A percentile compares a stretch with the other conserved stretches of the same genome.
phyloP scores from a whole-genome alignment of 2,113 vertebrate species.

The Nestor notabilis region DNA sequence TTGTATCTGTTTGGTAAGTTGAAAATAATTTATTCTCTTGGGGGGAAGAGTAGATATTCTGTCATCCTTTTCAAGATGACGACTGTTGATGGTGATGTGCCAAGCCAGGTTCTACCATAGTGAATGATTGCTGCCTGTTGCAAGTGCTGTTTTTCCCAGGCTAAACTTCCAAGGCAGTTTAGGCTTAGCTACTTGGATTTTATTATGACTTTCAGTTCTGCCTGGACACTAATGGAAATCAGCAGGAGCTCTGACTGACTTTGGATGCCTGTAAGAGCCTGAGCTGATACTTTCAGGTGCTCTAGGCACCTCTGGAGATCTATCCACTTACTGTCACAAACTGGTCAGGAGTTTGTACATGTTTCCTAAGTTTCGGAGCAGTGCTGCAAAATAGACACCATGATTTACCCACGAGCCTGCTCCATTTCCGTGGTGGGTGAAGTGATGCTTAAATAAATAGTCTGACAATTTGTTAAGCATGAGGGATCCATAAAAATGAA shows the following conservation, averaged over 20 bases:
- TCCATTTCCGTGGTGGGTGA: conserved; percentile 16
- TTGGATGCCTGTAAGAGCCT: not conserved
- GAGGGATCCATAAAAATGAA: conserved; percentile 62
- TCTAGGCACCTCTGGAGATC: not conserved
- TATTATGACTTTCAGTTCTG: not conserved
- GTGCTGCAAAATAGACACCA: not conserved
- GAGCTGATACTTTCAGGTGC: not conserved
- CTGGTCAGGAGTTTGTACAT: not conserved
- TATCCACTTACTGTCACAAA: not conserved
- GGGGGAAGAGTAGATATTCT: not conserved
- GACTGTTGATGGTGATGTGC: not conserved
- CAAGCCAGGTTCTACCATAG: not conserved
- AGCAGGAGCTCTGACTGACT: not conserved
- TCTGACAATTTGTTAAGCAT: conserved; percentile 36
- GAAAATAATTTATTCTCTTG: not conserved
- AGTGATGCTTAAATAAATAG: conserved; percentile 10
- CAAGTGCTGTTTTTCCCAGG: not conserved
- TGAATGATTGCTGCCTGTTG: not conserved
- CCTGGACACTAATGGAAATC: not conserved
- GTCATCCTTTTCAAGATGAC: not conserved
- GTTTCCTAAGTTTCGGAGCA: not conserved
- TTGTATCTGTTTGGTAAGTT: not conserved
- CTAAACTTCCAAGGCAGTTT: not conserved
- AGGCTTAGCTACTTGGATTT: not conserved
- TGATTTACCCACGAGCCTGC: not conserved